Base-by-base conservation (phyloP, 2,113 vertebrate genomes). In the Canis aureus region DNA sequence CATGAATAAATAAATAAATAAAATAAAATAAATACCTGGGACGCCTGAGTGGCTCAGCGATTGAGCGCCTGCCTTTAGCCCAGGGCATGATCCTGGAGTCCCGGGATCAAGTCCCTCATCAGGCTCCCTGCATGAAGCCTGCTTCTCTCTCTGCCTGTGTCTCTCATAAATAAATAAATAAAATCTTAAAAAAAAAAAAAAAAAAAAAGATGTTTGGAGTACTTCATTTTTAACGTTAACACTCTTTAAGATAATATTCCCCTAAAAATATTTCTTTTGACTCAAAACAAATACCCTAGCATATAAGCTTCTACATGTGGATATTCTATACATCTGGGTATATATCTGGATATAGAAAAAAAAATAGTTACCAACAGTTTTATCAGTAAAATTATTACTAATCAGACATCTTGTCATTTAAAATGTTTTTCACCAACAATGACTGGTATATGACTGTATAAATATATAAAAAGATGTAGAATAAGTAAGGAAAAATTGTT, bases 341-440 rank as follows among this genome's bases (percentile, higher is more conserved):
- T 38, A 19, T 16, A 59, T 22, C n/a, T 17, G 20, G 71, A 62
- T n/a, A 51, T 73, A 57, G 38, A 91, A 35, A 32, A 15, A 88
- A 82, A 79, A 96, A n/a, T 7, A 91, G 15, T 10, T 71, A 76
- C 57, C 35, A 64, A 86, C 7, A 87, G 23, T 82, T 71, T 69
- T 91, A 90, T 69, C n/a, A 27, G 35, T 22, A 91, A 93, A 97
- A 88, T 32, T 51, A 25, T 79, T 87, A 35, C 55, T 82, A 74
- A 80, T 35, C 35, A 89, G 57, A 81, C 4, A 91, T 53, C n/a
- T 0, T 51, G 35, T 76, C 51, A 87, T 60, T 96, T 93, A 49
- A 95, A 89, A 95, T 64, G 53, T 80, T 79, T 94, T 93, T n/a
- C 92, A 64, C 7, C 23, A 23, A 86, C 25, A 89, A 35, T 82